Percentiles rank a stretch among this genome's conserved stretches.
Conservation (phyloP, 2,113 vertebrate genomes). For the Melanostigma gelatinosum region DNA sequence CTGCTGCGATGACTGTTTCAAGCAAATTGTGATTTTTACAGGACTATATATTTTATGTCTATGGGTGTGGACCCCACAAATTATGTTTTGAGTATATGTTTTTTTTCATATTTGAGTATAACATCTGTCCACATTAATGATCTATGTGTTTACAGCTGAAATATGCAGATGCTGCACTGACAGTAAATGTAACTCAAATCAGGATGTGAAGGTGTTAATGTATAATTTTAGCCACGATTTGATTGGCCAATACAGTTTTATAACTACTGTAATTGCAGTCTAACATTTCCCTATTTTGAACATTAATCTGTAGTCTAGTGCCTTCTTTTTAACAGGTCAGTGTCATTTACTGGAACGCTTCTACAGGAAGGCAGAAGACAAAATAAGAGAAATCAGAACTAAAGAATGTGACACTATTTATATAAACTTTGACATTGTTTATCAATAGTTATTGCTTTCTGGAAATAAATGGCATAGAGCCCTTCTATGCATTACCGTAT, state of each 20-base stretch:
- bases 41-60: neutral
- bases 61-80: neutral
- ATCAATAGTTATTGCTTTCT: neutral
- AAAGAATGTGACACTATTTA: neutral
- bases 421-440: neutral
- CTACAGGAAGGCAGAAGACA: neutral
- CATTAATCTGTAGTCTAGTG: constrained; percentile 28
- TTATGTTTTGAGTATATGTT: neutral
- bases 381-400: neutral
- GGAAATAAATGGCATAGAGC: neutral
- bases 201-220: constrained; percentile 43
- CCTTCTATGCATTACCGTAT: neutral
- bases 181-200: neutral
- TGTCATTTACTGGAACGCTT: neutral
- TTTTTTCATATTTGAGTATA: neutral
- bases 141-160: neutral
- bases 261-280: constrained; percentile 22
- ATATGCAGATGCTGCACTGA: neutral
- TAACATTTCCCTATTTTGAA: constrained; percentile 33
- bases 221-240: constrained; percentile 38
- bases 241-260: constrained; percentile 53
- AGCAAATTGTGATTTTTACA: neutral
- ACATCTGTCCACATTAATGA: neutral
- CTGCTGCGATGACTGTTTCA: neutral
- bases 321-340: constrained; percentile 6